Evolutionary conservation across 2,797 vertebrate species (phyloP).

Genomic region (Sarcophilus harrisii): DNA sequence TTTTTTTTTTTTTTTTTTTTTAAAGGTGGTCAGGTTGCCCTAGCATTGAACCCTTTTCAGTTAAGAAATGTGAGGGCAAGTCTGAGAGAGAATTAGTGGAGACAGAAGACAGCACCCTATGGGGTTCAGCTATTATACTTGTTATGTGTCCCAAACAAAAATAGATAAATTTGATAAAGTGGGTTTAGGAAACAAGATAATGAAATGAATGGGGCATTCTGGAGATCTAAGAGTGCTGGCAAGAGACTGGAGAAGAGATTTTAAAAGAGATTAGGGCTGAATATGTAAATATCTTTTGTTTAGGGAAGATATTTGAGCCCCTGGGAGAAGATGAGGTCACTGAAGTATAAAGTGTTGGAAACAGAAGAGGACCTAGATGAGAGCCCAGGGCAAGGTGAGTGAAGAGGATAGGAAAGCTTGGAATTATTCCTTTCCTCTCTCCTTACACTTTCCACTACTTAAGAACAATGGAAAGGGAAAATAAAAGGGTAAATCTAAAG

Average conservation of each 20-base stretch:
- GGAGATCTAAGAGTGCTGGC: neutral
- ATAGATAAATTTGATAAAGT: neutral
- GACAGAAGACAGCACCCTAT: neutral
- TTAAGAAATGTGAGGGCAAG: neutral
- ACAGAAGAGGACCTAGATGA: neutral
- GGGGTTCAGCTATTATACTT: neutral
- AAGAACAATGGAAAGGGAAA: neutral
- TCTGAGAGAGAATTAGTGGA: neutral
- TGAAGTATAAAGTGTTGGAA: neutral
- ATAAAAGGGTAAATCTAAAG: neutral
- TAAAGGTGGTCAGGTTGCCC: neutral
- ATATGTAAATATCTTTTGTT: neutral
- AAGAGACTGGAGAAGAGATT: neutral
- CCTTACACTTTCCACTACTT: neutral
- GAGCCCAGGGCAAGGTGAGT: neutral
- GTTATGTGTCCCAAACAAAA: neutral
- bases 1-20: neutral
- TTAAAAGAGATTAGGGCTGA: neutral
- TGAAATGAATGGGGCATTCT: neutral
- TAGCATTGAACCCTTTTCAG: neutral
- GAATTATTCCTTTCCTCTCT: neutral
- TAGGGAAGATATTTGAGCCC: neutral
- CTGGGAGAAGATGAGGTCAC: neutral
- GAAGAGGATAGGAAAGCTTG: neutral
- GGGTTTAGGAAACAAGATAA: neutral